Percentiles rank a stretch among this genome's conserved stretches.
phyloP scores from a whole-genome alignment of 2,113 vertebrate species.

The Lasiurus borealis region DNA sequence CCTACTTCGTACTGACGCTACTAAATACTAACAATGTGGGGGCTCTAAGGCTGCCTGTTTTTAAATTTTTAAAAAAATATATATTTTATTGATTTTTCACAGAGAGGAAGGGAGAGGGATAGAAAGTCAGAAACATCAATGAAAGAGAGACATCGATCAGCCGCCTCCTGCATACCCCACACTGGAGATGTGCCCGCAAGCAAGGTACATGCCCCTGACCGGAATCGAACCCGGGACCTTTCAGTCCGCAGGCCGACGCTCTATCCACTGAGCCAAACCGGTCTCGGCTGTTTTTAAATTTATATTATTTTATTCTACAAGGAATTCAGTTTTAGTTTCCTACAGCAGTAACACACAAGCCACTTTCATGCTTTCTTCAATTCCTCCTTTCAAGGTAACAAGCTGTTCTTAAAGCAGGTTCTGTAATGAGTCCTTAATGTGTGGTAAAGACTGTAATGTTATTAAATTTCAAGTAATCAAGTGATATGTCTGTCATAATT shows the following conservation, averaged over 20 bases:
- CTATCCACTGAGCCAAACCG: no score
- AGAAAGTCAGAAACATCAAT: no score
- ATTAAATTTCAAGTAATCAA: conserved; percentile 16
- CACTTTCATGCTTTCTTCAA: not conserved
- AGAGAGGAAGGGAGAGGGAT: no score
- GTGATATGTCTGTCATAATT: not conserved
- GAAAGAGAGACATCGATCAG: no score
- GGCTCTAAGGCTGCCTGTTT: not conserved
- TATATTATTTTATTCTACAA: not conserved
- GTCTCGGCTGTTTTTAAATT: not conserved
- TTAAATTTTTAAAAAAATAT: no score
- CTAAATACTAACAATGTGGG: not conserved
- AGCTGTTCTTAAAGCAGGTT: conserved; percentile 1
- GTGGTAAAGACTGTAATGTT: not conserved
- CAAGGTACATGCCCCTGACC: no score
- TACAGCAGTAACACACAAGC: not conserved
- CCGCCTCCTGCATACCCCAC: no score
- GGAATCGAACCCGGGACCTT: no score
- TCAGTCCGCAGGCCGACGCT: no score
- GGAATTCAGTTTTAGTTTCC: not conserved
- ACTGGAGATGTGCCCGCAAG: no score
- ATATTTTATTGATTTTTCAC: no score
- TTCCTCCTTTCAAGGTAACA: conserved; percentile 10
- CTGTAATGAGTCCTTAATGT: not conserved
- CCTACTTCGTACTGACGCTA: not conserved